phyloP scores from a whole-genome alignment of 2,797 vertebrate genomes.

The Pelobates cultripes region DNA sequence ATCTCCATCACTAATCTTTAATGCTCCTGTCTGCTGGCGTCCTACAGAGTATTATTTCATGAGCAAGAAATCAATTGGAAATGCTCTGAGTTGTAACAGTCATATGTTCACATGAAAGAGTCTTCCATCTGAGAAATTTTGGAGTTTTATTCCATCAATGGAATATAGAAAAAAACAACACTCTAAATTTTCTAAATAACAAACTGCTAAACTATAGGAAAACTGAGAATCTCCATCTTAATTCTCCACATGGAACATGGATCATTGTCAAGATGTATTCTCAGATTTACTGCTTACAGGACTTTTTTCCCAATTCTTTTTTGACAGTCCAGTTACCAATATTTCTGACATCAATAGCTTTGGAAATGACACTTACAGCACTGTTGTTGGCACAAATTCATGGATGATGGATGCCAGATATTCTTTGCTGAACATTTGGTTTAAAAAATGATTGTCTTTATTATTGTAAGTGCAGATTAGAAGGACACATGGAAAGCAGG shows the following conservation, averaged over 20 bases:
- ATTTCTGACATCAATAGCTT: background rate
- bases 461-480: background rate
- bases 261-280: background rate
- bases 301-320: background rate
- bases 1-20: constrained; percentile 51
- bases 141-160: constrained; percentile 13
- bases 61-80: constrained; percentile 50
- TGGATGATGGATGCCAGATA: background rate
- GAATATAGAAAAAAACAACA: constrained; percentile 15
- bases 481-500: background rate
- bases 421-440: background rate
- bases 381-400: background rate
- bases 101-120: constrained; percentile 26
- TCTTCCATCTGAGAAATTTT: constrained; percentile 19
- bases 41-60: constrained; percentile 8
- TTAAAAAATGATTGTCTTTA: background rate
- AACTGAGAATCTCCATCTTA: constrained; percentile 21
- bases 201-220: constrained; percentile 32
- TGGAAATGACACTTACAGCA: background rate
- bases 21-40: constrained; percentile 22
- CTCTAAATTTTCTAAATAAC: constrained; percentile 24
- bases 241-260: background rate
- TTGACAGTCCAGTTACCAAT: background rate
- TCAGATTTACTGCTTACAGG: background rate
- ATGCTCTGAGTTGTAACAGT: constrained; percentile 34